phyloP scores from a whole-genome alignment of 2,888 invertebrate species.

The Rhingia campestris region DNA sequence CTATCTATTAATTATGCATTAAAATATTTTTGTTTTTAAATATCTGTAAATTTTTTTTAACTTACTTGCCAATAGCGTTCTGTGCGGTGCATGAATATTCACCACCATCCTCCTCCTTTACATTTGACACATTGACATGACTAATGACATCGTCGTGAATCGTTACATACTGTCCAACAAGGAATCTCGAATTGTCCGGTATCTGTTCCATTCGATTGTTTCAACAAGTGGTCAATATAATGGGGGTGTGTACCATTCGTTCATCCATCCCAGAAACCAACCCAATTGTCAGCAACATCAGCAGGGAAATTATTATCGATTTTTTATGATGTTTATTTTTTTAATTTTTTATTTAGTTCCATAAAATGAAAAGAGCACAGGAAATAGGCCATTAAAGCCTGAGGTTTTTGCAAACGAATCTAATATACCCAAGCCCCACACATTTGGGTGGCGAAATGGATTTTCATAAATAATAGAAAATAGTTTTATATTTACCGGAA shows the following conservation, averaged over 20 bases:
- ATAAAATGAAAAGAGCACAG: slow-evolving; percentile 34
- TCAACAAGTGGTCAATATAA: slow-evolving; percentile 67
- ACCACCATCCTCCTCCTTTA: slow-evolving; percentile 94
- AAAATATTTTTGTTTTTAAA: too few species aligned
- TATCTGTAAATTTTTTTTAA: too few species aligned
- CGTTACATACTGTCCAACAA: slow-evolving; percentile 95
- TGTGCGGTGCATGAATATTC: slow-evolving; percentile 93
- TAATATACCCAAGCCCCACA: slow-evolving; percentile 19
- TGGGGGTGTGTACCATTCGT: slow-evolving; percentile 13
- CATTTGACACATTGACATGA: slow-evolving; percentile 94
- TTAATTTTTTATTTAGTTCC: slow-evolving; percentile 3
- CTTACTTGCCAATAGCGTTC: slow-evolving; percentile 89
- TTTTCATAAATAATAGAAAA: slow-evolving; percentile 49
- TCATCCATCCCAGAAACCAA: slow-evolving; percentile 43
- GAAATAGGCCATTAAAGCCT: slow-evolving; percentile 63
- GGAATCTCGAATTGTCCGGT: slow-evolving; percentile 87
- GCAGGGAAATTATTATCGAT: slow-evolving; percentile 48
- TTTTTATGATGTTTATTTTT: too few species aligned
- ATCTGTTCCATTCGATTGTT: slow-evolving; percentile 77
- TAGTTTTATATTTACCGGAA: slow-evolving; percentile 86
- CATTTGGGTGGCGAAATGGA: slow-evolving; percentile 36
- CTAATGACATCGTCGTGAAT: slow-evolving; percentile 96
- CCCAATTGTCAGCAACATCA: slow-evolving; percentile 33
- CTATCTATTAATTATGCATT: too few species aligned
- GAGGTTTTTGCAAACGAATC: slow-evolving; percentile 28